phyloP scores from a whole-genome alignment of 2,797 vertebrate species.

The Limosa lapponica region DNA sequence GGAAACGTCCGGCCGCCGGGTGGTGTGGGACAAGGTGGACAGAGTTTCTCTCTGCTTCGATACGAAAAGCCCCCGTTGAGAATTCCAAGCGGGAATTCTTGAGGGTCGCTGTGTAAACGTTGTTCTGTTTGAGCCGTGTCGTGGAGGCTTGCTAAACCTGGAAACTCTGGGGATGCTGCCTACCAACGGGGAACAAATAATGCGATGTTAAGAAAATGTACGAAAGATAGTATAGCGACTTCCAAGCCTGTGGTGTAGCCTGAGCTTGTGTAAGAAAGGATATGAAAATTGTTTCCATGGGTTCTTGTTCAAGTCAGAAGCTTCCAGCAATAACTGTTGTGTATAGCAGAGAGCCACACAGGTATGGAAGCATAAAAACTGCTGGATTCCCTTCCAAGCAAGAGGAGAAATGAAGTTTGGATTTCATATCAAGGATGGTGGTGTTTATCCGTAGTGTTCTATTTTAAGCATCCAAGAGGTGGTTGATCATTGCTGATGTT shows the following conservation, averaged over 20 bases:
- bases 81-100: not conserved
- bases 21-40: not conserved
- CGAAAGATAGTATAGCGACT: rapidly evolving
- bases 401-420: not conserved
- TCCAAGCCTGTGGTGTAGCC: not conserved
- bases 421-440: not conserved
- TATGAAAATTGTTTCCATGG: rapidly evolving
- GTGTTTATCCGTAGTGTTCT: not conserved
- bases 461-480: not conserved
- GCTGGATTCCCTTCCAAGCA: not conserved
- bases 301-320: not conserved
- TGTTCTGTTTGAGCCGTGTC: not conserved
- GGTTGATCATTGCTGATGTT: not conserved
- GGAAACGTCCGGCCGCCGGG: rapidly evolving
- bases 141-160: not conserved
- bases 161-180: not conserved
- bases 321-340: not conserved
- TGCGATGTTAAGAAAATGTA: rapidly evolving
- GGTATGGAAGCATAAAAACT: not conserved
- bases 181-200: not conserved
- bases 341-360: not conserved
- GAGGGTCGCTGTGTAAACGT: not conserved
- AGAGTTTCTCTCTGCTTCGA: not conserved
- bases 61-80: not conserved
- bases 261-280: not conserved